A percentile compares a stretch with the other conserved stretches of the same genome.
phyloP scores from a whole-genome alignment of 2,797 vertebrate genomes.

The Hyperoplus lanceolatus region DNA sequence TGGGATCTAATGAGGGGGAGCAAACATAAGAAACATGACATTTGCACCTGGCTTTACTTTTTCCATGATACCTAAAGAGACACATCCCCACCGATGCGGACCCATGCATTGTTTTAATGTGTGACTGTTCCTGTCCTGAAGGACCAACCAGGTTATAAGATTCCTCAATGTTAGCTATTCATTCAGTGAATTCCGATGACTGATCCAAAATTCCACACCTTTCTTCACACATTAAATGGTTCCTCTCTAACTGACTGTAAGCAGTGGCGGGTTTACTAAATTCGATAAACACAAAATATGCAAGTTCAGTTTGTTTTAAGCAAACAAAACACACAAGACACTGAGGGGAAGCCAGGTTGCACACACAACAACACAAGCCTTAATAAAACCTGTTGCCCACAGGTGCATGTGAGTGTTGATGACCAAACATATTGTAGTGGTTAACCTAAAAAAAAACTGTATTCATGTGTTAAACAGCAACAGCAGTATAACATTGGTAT shows the following conservation, averaged over 20 bases:
- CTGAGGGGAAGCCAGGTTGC: neutral
- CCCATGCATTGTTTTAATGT: neutral
- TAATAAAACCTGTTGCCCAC: neutral
- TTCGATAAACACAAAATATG: conserved; percentile 3
- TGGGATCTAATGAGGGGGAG: no score
- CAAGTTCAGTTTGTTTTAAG: neutral
- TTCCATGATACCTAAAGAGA: neutral
- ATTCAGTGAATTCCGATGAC: neutral
- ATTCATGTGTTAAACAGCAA: neutral
- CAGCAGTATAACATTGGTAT: neutral
- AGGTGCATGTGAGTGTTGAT: neutral
- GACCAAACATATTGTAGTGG: neutral
- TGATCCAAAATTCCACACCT: neutral
- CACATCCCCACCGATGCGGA: neutral
- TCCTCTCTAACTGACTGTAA: neutral
- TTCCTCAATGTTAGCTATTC: conserved; percentile 23
- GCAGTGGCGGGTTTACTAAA: neutral
- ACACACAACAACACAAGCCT: neutral
- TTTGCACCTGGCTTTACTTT: no score
- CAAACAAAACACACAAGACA: neutral
- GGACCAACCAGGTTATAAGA: conserved; percentile 6
- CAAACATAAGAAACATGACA: no score
- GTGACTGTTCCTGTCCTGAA: neutral
- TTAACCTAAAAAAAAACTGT: no score
- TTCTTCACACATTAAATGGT: neutral